phyloP scores from a whole-genome alignment of 1,140 invertebrate genomes.

The Pseudobourletiella spinata region DNA sequence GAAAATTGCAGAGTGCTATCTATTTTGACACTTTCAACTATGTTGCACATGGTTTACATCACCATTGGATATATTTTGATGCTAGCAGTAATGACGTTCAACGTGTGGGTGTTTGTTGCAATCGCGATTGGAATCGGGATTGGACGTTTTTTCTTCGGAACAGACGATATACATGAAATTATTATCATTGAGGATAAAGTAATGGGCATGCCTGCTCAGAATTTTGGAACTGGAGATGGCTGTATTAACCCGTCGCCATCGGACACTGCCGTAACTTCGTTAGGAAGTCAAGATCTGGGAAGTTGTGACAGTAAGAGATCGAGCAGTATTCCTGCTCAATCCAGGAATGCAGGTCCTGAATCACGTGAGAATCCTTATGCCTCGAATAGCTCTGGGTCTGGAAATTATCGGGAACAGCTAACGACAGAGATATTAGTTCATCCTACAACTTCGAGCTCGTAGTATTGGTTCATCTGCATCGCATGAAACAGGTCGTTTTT shows the following conservation, averaged over 20 bases:
- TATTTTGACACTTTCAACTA: slow-evolving; percentile 5
- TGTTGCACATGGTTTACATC: slow-evolving; percentile 25
- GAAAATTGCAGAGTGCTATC: not conserved
- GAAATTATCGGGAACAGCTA: not conserved
- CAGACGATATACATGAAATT: too few species aligned
- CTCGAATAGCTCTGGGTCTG: not conserved
- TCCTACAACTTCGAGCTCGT: not conserved
- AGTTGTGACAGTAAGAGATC: not conserved
- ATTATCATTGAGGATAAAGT: not conserved
- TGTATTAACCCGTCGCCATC: not conserved
- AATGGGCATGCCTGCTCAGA: not conserved
- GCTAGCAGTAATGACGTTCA: slow-evolving; percentile 33
- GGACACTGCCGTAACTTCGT: not conserved
- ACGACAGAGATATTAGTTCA: not conserved
- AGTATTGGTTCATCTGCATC: not conserved
- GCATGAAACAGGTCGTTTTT: not conserved
- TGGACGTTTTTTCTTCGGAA: slow-evolving; percentile 27
- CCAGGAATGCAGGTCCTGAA: not conserved
- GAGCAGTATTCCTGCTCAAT: not conserved
- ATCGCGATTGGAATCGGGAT: slow-evolving; percentile 22
- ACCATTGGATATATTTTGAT: slow-evolving; percentile 28
- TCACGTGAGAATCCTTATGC: not conserved
- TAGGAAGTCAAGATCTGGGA: not conserved
- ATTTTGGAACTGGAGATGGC: not conserved
- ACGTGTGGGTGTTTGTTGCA: slow-evolving; percentile 25